Conservation (phyloP, 2,888 invertebrate species). For the Euplexia lucipara region DNA sequence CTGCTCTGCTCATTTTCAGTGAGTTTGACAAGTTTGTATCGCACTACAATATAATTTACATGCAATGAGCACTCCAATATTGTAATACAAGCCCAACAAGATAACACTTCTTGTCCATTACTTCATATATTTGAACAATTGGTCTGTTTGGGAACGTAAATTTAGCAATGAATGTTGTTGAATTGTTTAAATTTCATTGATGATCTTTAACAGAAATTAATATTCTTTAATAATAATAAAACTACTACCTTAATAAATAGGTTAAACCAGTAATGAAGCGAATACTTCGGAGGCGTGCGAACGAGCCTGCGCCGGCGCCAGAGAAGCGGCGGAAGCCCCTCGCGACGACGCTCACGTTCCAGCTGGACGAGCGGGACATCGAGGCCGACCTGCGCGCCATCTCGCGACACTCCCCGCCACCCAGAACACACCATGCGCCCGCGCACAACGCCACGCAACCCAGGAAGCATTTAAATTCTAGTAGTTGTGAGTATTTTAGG, state of each 20-base stretch:
- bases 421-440: constrained; percentile 69
- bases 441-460: constrained; percentile 75
- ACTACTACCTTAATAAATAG: constrained; percentile 72
- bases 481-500: constrained; percentile 75
- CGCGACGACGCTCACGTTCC: constrained; percentile 96
- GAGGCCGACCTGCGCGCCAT: constrained; percentile 96
- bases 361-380: constrained; percentile 97
- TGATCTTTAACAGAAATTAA: too few species aligned
- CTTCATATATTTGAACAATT: too few species aligned
- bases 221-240: too few species aligned
- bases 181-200: too few species aligned
- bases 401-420: constrained; percentile 86
- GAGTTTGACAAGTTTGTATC: too few species aligned
- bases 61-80: too few species aligned
- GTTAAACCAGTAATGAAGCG: constrained; percentile 99
- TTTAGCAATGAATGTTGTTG: too few species aligned
- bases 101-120: too few species aligned
- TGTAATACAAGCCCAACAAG: too few species aligned
- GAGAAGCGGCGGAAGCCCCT: constrained; percentile 97
- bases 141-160: too few species aligned
- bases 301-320: constrained; percentile 97
- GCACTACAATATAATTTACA: too few species aligned
- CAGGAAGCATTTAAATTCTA: constrained; percentile 82
- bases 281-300: constrained; percentile 97
- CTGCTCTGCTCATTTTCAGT: too few species aligned